Evolutionary conservation across 2,888 invertebrate genomes (phyloP).

Genomic region (Dascillus cervinus): DNA sequence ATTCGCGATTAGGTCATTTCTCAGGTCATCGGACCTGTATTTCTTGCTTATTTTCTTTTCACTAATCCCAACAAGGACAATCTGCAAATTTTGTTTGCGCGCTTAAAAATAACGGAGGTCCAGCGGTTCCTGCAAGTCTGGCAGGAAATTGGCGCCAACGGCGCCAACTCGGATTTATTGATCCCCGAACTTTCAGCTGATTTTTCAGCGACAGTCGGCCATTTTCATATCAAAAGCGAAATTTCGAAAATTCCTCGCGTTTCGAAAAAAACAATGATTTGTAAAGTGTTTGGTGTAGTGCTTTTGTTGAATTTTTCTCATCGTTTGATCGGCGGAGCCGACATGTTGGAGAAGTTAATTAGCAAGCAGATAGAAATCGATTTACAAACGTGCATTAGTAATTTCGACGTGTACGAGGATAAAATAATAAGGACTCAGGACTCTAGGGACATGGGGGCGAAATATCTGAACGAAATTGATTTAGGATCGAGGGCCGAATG

Average conservation of each 20-base stretch:
- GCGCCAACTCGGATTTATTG: constrained; percentile 10
- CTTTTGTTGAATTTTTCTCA: not conserved
- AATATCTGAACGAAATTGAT: constrained; percentile 79
- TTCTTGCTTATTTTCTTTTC: no score
- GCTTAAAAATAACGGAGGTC: no score
- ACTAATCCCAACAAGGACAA: no score
- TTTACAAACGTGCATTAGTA: constrained; percentile 61
- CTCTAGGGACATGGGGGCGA: constrained; percentile 81
- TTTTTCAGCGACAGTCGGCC: constrained; percentile 6
- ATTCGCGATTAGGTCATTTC: no score
- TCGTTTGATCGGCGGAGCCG: constrained; percentile 2
- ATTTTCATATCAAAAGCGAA: constrained; percentile 14
- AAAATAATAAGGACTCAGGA: constrained; percentile 88
- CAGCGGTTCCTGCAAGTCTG: no score
- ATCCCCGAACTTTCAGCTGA: constrained; percentile 10
- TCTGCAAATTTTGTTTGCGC: no score
- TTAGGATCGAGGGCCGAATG: constrained; percentile 75
- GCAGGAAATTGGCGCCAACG: no score
- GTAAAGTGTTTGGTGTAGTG: not conserved
- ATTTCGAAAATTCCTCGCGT: no score
- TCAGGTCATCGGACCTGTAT: no score
- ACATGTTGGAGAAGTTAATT: constrained; percentile 6
- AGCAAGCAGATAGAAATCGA: constrained; percentile 44
- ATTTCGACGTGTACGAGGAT: constrained; percentile 79
- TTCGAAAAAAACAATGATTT: not conserved